phyloP scores from a whole-genome alignment of 2,797 vertebrate species.

The Hozukius guyotensis region DNA sequence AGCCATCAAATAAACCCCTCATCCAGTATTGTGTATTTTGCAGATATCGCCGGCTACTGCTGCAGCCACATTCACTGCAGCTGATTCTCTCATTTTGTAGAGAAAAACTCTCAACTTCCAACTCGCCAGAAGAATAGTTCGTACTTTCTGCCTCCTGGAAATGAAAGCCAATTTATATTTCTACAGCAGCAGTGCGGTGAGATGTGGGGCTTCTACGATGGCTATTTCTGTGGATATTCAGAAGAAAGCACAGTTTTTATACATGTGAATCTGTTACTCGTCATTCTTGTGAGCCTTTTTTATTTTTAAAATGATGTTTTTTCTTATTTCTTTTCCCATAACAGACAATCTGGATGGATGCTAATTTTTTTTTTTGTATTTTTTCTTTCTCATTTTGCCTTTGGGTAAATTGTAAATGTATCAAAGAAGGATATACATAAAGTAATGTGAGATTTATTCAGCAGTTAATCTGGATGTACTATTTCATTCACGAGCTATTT shows the following conservation, averaged over 20 bases:
- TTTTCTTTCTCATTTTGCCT: conserved; percentile 37
- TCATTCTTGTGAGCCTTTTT: conserved; percentile 22
- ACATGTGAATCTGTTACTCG: conserved; percentile 28
- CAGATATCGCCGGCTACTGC: background rate
- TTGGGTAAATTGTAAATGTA: conserved; percentile 33
- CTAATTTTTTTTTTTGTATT: background rate
- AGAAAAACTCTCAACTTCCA: conserved; percentile 1
- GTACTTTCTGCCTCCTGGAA: conserved; percentile 24
- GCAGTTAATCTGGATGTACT: conserved; percentile 67
- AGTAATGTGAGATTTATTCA: conserved; percentile 48
- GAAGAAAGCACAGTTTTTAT: conserved; percentile 64
- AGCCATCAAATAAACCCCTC: conserved; percentile 27
- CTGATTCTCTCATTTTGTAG: background rate
- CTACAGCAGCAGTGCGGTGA: conserved; percentile 19
- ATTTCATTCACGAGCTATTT: conserved; percentile 71
- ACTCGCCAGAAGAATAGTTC: background rate
- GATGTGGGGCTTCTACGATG: conserved; percentile 2
- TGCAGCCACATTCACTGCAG: conserved; percentile 1
- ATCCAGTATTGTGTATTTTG: background rate
- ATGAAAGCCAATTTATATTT: conserved; percentile 32
- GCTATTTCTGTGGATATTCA: conserved; percentile 42
- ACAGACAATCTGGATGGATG: conserved; percentile 56
- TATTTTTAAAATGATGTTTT: conserved; percentile 22
- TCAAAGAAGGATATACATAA: conserved; percentile 26
- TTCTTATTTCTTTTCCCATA: conserved; percentile 27